These are phyloP conservation scores for Drosophila santomea DNA, from an alignment of 1,140 invertebrate genomes.

Conservation along the genomic window DNA sequence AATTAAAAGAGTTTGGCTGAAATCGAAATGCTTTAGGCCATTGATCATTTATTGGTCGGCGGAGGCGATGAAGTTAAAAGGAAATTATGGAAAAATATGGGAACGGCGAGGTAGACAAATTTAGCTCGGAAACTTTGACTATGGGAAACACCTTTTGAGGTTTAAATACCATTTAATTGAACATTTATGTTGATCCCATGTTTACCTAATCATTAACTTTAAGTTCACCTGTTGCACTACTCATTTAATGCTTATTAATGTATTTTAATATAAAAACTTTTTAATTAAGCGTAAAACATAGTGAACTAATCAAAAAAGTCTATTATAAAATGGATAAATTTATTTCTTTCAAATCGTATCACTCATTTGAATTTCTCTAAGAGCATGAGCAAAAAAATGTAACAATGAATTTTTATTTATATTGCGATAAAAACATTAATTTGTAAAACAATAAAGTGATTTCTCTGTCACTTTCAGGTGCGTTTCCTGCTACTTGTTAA, in stretches of 20 bases:
- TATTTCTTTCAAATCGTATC: neutral
- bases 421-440: neutral
- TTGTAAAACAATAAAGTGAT: slow-evolving; percentile 1
- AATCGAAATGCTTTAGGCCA: slow-evolving; percentile 55
- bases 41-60: slow-evolving; percentile 49
- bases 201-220: too few species aligned
- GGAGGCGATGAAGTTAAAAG: slow-evolving; percentile 18
- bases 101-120: slow-evolving; percentile 8
- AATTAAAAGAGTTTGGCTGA: slow-evolving; percentile 58
- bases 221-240: too few species aligned
- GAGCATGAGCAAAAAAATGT: neutral
- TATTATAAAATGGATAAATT: neutral
- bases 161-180: slow-evolving; percentile 3
- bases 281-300: too few species aligned
- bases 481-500: slow-evolving; percentile 14
- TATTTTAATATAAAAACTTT: too few species aligned
- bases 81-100: slow-evolving; percentile 10
- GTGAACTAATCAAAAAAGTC: neutral
- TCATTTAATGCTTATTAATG: too few species aligned
- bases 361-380: slow-evolving; percentile 11
- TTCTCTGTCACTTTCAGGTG: slow-evolving; percentile 34
- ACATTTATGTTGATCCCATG: neutral
- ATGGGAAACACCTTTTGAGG: slow-evolving; percentile 11
- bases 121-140: slow-evolving; percentile 12
- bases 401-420: neutral